Base-by-base conservation (phyloP, 2,797 vertebrate genomes). In the Cuculus canorus region DNA sequence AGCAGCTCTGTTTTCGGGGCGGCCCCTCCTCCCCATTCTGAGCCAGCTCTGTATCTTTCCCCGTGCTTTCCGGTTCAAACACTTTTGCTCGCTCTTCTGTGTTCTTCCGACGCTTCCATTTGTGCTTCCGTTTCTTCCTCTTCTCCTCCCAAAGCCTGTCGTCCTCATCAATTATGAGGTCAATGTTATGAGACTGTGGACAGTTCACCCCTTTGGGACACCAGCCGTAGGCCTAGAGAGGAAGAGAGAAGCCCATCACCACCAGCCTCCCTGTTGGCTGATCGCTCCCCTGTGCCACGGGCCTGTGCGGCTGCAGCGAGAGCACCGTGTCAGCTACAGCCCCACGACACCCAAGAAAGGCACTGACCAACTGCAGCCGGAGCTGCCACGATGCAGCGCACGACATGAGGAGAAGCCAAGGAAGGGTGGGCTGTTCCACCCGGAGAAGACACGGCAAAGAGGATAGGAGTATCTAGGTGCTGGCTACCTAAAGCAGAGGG, bases 201-300 rank as follows among this genome's bases (percentile, higher is more conserved):
- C 99, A 99, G 83, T 98, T 98, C 27, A 98, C 73, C 28, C 99
- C 99, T 63, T 98, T 98, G 5, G 98, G 98, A 94, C 99, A 99
- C 99, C 99, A 99, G 63, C 99, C 99, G 25, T 99, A 99, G 5
- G 98, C 99, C 99, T 99, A 28, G 41, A 16, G 75, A 27, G n/a
- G 53, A 71, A 50, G 35, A 73, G 32, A 61, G 43, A 68, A 53
- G 5, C 35, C 45, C 72, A 88, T 60, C 77, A 54, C 37, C 43
- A 48, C 11, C 22, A 72, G 56, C 33, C 13, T 61, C 19, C 37
- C 43, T 24, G 7, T 43, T 35, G 83, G n/a, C 19, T 69, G 32
- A 8, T 60, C 69, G 24, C 10, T 54, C 28, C 69, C 47, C 39
- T 54, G 37, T 22, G 3, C 35, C 2, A 5, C 33, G 15, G 32